Evolutionary conservation across 1,140 invertebrate genomes (phyloP).

Genomic region (Drosophila lini): DNA sequence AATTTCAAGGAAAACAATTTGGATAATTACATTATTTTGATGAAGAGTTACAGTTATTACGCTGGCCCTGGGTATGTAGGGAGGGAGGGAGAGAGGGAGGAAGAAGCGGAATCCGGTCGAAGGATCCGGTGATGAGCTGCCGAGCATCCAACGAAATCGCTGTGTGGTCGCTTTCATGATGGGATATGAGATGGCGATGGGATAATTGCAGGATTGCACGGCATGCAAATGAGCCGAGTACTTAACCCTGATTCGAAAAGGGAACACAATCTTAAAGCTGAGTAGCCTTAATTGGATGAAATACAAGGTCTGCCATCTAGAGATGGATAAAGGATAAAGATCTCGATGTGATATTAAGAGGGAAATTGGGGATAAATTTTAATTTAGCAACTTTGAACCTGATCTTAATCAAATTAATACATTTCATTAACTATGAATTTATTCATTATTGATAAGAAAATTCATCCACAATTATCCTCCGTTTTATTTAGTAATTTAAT

Average conservation of each 20-base stretch:
- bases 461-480: too few relatives aligned
- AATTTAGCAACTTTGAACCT: too few relatives aligned
- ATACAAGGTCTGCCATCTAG: neutral
- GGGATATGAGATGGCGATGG: slow-evolving; percentile 44
- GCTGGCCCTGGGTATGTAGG: neutral
- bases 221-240: slow-evolving; percentile 44
- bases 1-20: slow-evolving; percentile 83
- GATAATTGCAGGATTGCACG: slow-evolving; percentile 45
- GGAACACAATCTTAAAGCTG: slow-evolving; percentile 27
- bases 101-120: neutral
- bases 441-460: too few relatives aligned
- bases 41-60: slow-evolving; percentile 75
- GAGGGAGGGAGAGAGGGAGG: neutral
- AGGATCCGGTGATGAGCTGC: slow-evolving; percentile 11
- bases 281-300: slow-evolving; percentile 27
- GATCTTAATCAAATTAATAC: too few relatives aligned
- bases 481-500: neutral
- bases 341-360: too few relatives aligned
- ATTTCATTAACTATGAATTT: too few relatives aligned
- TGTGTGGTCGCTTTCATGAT: slow-evolving; percentile 62
- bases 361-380: too few relatives aligned
- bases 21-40: slow-evolving; percentile 82
- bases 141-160: slow-evolving; percentile 23
- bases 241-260: slow-evolving; percentile 36
- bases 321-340: neutral